A percentile compares a stretch with the other conserved stretches of the same genome.
phyloP scores from a whole-genome alignment of 2,113 vertebrate species.

The Columba janthina region DNA sequence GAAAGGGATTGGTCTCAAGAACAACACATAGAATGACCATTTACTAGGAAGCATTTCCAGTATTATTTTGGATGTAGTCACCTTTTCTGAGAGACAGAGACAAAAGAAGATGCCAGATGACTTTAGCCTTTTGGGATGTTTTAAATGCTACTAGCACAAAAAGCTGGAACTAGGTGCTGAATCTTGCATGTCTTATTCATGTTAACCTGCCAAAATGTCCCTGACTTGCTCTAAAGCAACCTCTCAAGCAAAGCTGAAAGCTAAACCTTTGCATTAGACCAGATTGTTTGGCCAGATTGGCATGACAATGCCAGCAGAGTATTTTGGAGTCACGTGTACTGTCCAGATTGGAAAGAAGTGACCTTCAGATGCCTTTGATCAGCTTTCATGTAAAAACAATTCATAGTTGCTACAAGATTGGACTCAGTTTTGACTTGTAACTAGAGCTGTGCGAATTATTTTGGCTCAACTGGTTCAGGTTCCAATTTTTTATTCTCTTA shows the following conservation, averaged over 20 bases:
- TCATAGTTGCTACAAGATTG: conserved; percentile 44
- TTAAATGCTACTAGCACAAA: not conserved
- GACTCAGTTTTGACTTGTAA: conserved; percentile 40
- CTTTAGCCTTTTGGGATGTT: not conserved
- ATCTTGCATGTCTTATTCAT: not conserved
- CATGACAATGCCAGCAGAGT: conserved; percentile 47
- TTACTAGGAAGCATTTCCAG: not conserved
- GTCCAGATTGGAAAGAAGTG: not conserved
- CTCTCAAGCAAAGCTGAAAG: conserved; percentile 47
- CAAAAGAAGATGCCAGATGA: not conserved
- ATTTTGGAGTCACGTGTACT: not conserved
- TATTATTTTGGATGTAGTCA: not conserved
- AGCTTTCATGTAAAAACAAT: conserved; percentile 49
- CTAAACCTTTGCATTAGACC: conserved; percentile 50
- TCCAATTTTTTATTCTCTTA: not conserved
- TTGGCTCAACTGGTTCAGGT: not conserved
- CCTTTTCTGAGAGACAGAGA: not conserved
- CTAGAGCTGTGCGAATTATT: not conserved
- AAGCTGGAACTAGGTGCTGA: not conserved
- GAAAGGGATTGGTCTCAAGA: not conserved
- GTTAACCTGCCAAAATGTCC: not conserved
- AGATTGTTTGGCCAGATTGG: conserved; percentile 55
- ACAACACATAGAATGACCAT: not conserved
- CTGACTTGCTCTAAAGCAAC: conserved; percentile 44
- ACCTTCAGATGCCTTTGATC: conserved; percentile 51